These are phyloP conservation scores for Apotomis betuletana DNA, from an alignment of 2,888 invertebrate species.

Conservation along the genomic window DNA sequence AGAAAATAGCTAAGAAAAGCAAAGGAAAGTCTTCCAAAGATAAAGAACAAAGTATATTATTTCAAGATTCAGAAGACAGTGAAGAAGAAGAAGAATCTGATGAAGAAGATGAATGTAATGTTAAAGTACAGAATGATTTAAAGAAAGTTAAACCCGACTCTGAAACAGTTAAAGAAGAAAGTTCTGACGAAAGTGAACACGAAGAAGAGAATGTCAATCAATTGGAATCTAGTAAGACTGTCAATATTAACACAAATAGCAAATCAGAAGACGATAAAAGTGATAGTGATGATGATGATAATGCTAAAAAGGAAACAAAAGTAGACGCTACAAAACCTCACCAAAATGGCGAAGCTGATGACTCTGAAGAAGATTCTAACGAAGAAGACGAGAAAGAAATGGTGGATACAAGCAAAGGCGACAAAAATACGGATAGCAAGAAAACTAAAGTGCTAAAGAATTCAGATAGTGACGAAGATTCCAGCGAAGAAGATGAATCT, in stretches of 20 bases:
- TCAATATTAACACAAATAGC: constrained; percentile 9
- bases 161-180: constrained; percentile 20
- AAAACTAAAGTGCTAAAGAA: not conserved
- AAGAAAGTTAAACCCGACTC: not conserved
- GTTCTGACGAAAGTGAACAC: constrained; percentile 34
- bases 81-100: constrained; percentile 36
- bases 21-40: constrained; percentile 2
- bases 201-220: constrained; percentile 26
- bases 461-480: constrained; percentile 23
- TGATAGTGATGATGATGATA: constrained; percentile 36
- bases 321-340: constrained; percentile 33
- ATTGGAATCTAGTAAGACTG: constrained; percentile 9
- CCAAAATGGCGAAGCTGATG: constrained; percentile 42
- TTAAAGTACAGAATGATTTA: not conserved
- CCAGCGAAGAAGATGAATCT: constrained; percentile 41
- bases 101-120: constrained; percentile 40
- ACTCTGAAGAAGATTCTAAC: constrained; percentile 29
- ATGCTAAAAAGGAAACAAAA: constrained; percentile 35
- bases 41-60: constrained; percentile 35
- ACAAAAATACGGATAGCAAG: not conserved
- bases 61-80: constrained; percentile 15
- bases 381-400: constrained; percentile 22
- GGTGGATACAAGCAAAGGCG: not conserved
- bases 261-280: constrained; percentile 35
- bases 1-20: not conserved